Conservation (phyloP, 2,888 invertebrate genomes). For the Phoenoteleia sp. region DNA sequence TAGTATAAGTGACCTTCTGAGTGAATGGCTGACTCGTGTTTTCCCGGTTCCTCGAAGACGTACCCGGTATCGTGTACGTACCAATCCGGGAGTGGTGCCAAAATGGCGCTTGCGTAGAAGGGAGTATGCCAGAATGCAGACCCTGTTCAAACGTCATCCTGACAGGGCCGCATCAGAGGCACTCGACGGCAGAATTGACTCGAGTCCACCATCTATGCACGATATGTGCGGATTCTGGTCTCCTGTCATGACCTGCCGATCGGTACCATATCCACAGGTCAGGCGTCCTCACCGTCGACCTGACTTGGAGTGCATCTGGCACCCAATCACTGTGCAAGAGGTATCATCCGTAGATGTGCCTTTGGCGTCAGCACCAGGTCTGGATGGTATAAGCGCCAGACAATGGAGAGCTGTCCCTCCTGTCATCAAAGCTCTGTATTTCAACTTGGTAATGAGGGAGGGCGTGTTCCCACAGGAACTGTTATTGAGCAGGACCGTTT, state of each 20-base stretch:
- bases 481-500: slow-evolving; percentile 60
- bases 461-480: slow-evolving; percentile 76
- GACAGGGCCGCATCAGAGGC: slow-evolving; percentile 43
- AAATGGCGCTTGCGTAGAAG: slow-evolving; percentile 56
- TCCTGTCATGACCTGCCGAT: slow-evolving; percentile 29
- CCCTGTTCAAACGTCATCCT: slow-evolving; percentile 41
- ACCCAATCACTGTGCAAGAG: slow-evolving; percentile 6
- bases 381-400: slow-evolving; percentile 20
- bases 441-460: slow-evolving; percentile 15
- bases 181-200: slow-evolving; percentile 44
- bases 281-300: background rate
- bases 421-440: slow-evolving; percentile 3
- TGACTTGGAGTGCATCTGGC: background rate
- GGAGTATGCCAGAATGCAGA: slow-evolving; percentile 83
- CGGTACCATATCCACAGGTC: background rate
- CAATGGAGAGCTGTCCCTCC: slow-evolving; percentile 18
- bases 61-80: too few relatives aligned
- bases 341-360: background rate
- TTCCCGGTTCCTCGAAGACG: too few relatives aligned
- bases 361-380: background rate
- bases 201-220: slow-evolving; percentile 11
- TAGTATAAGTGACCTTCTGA: too few relatives aligned
- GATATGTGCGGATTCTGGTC: slow-evolving; percentile 49
- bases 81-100: too few relatives aligned
- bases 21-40: too few relatives aligned